Percentiles rank a stretch among this genome's conserved stretches.
phyloP scores from a whole-genome alignment of 2,888 invertebrate species.

The Eupithecia subumbrata region DNA sequence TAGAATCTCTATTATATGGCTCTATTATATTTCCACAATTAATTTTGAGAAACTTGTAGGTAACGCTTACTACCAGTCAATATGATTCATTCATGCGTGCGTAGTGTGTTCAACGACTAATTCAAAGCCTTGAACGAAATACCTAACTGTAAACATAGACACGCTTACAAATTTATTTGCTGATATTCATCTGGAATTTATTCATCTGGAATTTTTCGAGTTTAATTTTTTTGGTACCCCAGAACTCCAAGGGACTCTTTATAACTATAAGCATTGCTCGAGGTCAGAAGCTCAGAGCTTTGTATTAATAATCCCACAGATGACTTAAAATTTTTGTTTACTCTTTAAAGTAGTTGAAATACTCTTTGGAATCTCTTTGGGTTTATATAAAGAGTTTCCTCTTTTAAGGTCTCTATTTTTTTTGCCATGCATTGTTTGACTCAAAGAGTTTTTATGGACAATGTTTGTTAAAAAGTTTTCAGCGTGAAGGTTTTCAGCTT shows the following conservation, averaged over 20 bases:
- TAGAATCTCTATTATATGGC: constrained; percentile 7
- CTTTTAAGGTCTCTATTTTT: not conserved
- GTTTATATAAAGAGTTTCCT: not conserved
- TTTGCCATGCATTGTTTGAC: not conserved
- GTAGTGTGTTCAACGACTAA: constrained; percentile 39
- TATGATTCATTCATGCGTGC: constrained; percentile 32
- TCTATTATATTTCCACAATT: not conserved
- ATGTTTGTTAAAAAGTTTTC: not conserved
- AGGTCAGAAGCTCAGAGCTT: not conserved
- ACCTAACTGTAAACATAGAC: not conserved
- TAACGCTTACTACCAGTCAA: not conserved
- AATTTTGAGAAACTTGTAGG: not conserved
- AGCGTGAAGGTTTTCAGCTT: not conserved
- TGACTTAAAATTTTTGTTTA: not conserved
- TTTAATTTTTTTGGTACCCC: not conserved
- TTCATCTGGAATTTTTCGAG: too few species aligned
- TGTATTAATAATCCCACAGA: not conserved
- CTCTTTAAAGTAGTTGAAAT: not conserved
- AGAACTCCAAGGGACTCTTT: not conserved
- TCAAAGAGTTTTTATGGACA: constrained; percentile 1
- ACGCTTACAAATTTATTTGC: not conserved
- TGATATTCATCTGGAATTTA: not conserved
- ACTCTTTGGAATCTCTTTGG: not conserved
- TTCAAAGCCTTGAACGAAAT: constrained; percentile 33
- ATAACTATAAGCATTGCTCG: too few species aligned